These are phyloP conservation scores for Heteromormyrus szaboi DNA, from an alignment of 2,797 vertebrate species.

Conservation along the genomic window DNA sequence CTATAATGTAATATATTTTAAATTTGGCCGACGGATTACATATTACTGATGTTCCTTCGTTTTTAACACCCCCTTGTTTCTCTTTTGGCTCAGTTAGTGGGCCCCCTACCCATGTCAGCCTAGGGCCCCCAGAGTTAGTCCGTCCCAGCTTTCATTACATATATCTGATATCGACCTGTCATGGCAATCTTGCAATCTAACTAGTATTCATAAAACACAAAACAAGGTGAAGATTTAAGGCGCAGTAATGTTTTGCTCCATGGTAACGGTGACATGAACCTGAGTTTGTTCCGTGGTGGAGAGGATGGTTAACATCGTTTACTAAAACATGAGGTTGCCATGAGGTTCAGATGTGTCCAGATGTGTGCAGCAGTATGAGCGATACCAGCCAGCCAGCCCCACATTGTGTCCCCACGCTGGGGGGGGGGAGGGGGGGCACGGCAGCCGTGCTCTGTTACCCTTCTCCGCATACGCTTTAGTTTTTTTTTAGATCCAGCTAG, in stretches of 20 bases:
- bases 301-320: background rate
- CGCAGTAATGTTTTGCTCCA: background rate
- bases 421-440: constrained; percentile 15
- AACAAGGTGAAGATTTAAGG: background rate
- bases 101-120: background rate
- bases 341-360: constrained; percentile 16
- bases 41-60: background rate
- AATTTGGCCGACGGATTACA: background rate
- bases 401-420: constrained; percentile 19
- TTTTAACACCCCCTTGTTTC: background rate
- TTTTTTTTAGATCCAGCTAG: background rate
- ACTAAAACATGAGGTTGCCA: background rate
- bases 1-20: background rate
- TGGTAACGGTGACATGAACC: background rate
- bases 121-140: background rate
- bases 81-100: background rate
- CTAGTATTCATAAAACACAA: background rate
- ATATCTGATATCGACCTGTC: background rate
- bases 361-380: background rate
- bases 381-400: constrained; percentile 30
- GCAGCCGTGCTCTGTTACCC: background rate
- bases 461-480: background rate
- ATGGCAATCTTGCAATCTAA: background rate
- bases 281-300: background rate
- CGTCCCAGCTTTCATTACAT: background rate